phyloP scores from a whole-genome alignment of 2,888 invertebrate species.

The Sycophila texana region DNA sequence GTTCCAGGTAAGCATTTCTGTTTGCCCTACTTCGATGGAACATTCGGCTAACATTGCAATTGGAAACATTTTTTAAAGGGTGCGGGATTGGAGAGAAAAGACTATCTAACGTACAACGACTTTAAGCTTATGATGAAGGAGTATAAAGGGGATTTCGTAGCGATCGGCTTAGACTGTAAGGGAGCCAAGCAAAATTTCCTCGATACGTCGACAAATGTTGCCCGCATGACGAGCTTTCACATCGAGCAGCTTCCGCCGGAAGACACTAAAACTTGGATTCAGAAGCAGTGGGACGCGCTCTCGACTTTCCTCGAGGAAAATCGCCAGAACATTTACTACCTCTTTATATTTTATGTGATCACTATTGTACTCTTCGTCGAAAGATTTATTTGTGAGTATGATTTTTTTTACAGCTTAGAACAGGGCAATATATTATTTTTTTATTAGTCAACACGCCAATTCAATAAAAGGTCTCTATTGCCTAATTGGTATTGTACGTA shows the following conservation, averaged over 20 bases:
- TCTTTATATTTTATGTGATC: constrained; percentile 95
- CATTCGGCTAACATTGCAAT: too few species aligned
- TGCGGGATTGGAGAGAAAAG: constrained; percentile 92
- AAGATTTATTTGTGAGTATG: constrained; percentile 89
- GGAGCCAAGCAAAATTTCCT: constrained; percentile 96
- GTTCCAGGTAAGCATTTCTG: constrained; percentile 77
- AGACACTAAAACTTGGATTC: constrained; percentile 79
- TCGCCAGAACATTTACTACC: constrained; percentile 95
- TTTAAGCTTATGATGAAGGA: constrained; percentile 98
- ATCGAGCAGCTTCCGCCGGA: constrained; percentile 83
- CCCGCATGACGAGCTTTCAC: constrained; percentile 95
- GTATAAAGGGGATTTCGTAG: constrained; percentile 96
- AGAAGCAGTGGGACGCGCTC: constrained; percentile 89
- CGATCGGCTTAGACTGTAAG: constrained; percentile 95
- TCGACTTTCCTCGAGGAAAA: constrained; percentile 97
- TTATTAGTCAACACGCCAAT: constrained; percentile 18
- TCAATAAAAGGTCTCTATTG: constrained; percentile 14
- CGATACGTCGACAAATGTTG: constrained; percentile 95
- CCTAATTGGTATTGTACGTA: constrained; percentile 6
- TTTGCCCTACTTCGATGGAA: too few species aligned
- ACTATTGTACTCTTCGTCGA: constrained; percentile 96
- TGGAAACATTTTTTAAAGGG: constrained; percentile 77
- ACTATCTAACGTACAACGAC: constrained; percentile 92
- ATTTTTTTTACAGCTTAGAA: not conserved
- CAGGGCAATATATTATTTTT: too few species aligned